phyloP scores from a whole-genome alignment of 2,888 invertebrate species.

The Ophion obscuratus region DNA sequence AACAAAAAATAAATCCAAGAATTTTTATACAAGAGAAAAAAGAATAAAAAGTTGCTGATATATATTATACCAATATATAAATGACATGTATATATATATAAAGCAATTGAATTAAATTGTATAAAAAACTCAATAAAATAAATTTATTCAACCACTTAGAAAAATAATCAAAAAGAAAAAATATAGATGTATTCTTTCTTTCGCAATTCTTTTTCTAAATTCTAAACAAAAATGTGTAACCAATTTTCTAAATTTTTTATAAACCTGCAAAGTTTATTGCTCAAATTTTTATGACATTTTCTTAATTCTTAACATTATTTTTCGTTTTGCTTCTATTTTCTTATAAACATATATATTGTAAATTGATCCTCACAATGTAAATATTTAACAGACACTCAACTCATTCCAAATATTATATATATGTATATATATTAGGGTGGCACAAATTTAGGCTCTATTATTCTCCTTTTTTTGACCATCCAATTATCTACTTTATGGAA shows the following conservation, averaged over 20 bases:
- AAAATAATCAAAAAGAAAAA: background rate
- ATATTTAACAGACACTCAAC: background rate
- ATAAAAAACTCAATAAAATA: too few relatives aligned
- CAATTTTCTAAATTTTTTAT: background rate
- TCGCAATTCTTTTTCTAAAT: background rate
- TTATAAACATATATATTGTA: too few relatives aligned
- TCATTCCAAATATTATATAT: too few relatives aligned
- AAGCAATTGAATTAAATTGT: too few relatives aligned
- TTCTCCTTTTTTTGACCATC: too few relatives aligned
- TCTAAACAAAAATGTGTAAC: background rate
- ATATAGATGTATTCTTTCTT: background rate
- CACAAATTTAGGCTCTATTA: too few relatives aligned
- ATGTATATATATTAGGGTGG: too few relatives aligned
- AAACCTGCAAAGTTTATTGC: too few relatives aligned
- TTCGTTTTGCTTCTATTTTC: background rate
- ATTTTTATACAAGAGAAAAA: background rate
- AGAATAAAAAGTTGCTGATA: too few relatives aligned
- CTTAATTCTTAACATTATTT: background rate
- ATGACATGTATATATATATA: too few relatives aligned
- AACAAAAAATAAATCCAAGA: background rate
- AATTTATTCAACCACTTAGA: background rate
- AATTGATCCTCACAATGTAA: background rate
- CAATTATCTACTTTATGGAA: too few relatives aligned
- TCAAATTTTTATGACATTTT: background rate
- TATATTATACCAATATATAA: too few relatives aligned